A percentile compares a stretch with the other conserved stretches of the same genome.
Conservation (phyloP, 2,888 invertebrate species). For the Caenorhabditis sp. region DNA sequence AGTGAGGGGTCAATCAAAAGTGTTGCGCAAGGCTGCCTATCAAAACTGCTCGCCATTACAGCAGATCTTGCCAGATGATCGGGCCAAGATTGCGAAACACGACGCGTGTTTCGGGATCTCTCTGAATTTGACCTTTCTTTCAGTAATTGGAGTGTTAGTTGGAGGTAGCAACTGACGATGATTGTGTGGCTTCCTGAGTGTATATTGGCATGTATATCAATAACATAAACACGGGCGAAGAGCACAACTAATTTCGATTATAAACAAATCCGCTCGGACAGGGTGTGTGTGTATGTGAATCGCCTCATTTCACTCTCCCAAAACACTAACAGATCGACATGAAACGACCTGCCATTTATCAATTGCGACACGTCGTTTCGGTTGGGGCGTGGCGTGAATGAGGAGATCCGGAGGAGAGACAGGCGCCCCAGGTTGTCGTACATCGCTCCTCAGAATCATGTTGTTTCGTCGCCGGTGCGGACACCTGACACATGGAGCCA, state of each 20-base stretch:
- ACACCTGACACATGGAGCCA: conserved; percentile 40
- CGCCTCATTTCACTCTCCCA: conserved; percentile 9
- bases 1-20: conserved; percentile 50
- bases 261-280: conserved; percentile 26
- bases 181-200: conserved; percentile 6
- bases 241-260: conserved; percentile 16
- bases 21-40: conserved; percentile 57
- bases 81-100: conserved; percentile 38
- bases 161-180: too few relatives aligned
- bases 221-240: conserved; percentile 23
- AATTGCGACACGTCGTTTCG: conserved; percentile 51
- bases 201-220: conserved; percentile 5
- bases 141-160: conserved; percentile 40
- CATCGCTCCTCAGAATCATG: conserved; percentile 35
- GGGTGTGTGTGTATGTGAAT: neutral
- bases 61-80: conserved; percentile 47
- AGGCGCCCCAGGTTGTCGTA: conserved; percentile 40
- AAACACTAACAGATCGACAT: conserved; percentile 33
- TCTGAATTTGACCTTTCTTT: conserved; percentile 17
- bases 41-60: conserved; percentile 54
- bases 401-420: neutral
- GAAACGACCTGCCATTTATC: conserved; percentile 52
- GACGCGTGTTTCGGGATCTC: conserved; percentile 48
- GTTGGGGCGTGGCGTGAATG: conserved; percentile 28
- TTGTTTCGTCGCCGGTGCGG: conserved; percentile 28